Evolutionary conservation across 1,140 invertebrate species (phyloP).

Genomic region (Drosophila grimshawi): DNA sequence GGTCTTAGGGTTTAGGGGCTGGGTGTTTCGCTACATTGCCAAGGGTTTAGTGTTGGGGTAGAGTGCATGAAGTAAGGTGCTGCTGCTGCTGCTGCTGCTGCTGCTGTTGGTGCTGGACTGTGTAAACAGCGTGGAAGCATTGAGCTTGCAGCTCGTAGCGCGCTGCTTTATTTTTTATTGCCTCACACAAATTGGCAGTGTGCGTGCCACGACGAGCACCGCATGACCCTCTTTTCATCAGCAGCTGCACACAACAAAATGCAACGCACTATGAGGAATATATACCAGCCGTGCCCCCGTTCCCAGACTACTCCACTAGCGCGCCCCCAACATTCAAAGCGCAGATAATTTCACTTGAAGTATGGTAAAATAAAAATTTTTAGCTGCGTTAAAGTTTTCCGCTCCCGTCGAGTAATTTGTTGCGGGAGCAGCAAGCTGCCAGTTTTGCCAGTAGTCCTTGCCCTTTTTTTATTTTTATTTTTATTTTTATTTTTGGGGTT

Average conservation of each 20-base stretch:
- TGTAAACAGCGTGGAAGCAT: slow-evolving; percentile 56
- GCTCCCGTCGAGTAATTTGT: slow-evolving; percentile 71
- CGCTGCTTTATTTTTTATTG: slow-evolving; percentile 58
- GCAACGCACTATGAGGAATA: slow-evolving; percentile 29
- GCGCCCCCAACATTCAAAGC: slow-evolving; percentile 51
- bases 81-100: slow-evolving; percentile 12
- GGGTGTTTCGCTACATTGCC: not conserved
- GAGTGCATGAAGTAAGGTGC: slow-evolving; percentile 26
- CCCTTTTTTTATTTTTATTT: slow-evolving; percentile 7
- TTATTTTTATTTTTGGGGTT: slow-evolving; percentile 42
- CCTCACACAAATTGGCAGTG: slow-evolving; percentile 73
- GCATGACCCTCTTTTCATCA: slow-evolving; percentile 77
- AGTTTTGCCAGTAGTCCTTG: slow-evolving; percentile 45
- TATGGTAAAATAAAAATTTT: slow-evolving; percentile 76
- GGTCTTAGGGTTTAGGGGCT: slow-evolving; percentile 47
- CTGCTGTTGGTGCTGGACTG: slow-evolving; percentile 55
- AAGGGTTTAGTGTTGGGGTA: not conserved
- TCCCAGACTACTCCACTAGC: not conserved
- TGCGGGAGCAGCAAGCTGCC: slow-evolving; percentile 47
- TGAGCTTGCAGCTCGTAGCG: slow-evolving; percentile 19
- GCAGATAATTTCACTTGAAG: slow-evolving; percentile 82
- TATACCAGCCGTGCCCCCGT: not conserved
- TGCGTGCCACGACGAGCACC: slow-evolving; percentile 66
- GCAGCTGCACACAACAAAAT: slow-evolving; percentile 63
- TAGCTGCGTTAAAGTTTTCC: slow-evolving; percentile 67